Evolutionary conservation across 2,888 invertebrate species (phyloP).

Genomic region (Cephus pygmeus): DNA sequence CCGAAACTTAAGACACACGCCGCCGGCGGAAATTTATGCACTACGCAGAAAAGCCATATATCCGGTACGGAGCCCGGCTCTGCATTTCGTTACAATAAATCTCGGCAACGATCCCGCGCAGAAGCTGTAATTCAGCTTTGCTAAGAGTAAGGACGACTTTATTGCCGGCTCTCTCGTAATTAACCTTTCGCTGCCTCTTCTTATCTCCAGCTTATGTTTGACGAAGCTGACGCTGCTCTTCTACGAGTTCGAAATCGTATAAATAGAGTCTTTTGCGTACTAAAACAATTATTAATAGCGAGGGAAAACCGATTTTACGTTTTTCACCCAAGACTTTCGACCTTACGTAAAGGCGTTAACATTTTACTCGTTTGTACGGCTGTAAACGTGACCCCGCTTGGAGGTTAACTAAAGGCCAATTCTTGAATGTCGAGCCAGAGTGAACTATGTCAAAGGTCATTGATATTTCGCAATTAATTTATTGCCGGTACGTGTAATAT

Average conservation of each 20-base stretch:
- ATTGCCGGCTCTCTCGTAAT: conserved; percentile 5
- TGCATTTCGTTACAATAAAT: conserved; percentile 40
- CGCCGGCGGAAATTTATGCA: conserved; percentile 37
- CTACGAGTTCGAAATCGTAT: neutral
- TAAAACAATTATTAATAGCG: neutral
- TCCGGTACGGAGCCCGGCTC: neutral
- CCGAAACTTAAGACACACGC: conserved; percentile 22
- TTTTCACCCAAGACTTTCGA: no score
- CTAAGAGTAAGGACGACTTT: conserved; percentile 23
- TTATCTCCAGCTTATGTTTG: neutral
- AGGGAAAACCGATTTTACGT: neutral
- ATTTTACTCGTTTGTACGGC: neutral
- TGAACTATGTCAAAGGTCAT: neutral
- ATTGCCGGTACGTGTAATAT: neutral
- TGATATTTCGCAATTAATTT: neutral
- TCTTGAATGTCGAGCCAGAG: neutral
- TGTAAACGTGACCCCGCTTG: neutral
- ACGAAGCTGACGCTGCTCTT: neutral
- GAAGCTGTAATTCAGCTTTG: conserved; percentile 27
- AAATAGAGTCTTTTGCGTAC: neutral
- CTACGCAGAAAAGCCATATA: conserved; percentile 19
- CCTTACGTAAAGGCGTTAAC: neutral
- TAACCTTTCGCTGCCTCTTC: neutral
- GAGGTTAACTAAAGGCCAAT: neutral
- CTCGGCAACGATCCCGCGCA: conserved; percentile 21